Evolutionary conservation across 2,888 invertebrate species (phyloP), one percentile per base, ranked within the genome.

Genomic region (Epiblema foenella): DNA sequence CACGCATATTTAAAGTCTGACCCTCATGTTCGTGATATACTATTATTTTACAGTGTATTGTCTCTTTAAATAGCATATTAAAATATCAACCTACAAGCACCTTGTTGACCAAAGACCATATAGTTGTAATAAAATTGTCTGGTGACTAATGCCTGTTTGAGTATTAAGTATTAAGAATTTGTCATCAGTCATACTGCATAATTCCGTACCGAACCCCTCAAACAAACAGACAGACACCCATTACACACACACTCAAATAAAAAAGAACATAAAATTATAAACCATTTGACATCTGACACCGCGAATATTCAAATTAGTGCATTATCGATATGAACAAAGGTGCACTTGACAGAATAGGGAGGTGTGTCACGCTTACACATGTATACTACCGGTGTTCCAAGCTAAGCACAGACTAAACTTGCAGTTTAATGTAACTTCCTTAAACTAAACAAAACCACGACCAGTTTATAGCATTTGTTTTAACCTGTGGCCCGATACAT

Each of bases 241-340:
- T 81, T 83, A 82, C 73, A 76, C 77, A 85, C 80, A 77, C 84
- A 89, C 86, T 85, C 80, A 82, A 84, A 87, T 87, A 83, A 80
- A 85, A 84, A 83, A 84, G 83, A 87, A 89, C 83, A 87, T 80
- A 85, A 90, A 93, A 93, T 93, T 93, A 93, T 89, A 85, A 90
- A 91, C 89, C 91, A 91, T 92, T 93, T 93, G 93, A 93, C 93
- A 93, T 93, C 88, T 93, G 93, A 93, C 93, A 93, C 93, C 90
- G 92, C 91, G 93, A 93, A 93, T 93, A 92, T 93, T 92, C 90
- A 92, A 93, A 93, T 93, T 93, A 93, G 91, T 90, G 93, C 90
- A 91, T 93, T 93, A 92, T 87, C 90, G 85, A 93, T 92, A 89
- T 79, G 84, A 85, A 81, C 87, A 83, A 87, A 89, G 87, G 90